Conservation (phyloP, 2,888 invertebrate genomes). For the Chrysina gloriosa region DNA sequence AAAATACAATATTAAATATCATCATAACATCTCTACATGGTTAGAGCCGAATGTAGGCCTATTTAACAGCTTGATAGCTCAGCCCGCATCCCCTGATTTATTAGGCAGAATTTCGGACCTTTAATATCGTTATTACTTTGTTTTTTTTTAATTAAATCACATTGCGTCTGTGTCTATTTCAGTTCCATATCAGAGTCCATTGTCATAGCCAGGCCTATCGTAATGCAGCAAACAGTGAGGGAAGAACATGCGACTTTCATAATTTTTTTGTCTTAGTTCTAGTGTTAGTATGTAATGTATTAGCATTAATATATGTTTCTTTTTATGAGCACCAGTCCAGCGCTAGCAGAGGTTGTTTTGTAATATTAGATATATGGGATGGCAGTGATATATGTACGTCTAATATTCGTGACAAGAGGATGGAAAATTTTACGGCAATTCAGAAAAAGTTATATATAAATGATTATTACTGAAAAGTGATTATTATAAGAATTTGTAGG, state of each 20-base stretch:
- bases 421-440: slow-evolving; percentile 38
- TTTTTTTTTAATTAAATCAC: slow-evolving; percentile 52
- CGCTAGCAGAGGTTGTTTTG: slow-evolving; percentile 30
- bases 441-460: slow-evolving; percentile 10
- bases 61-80: slow-evolving; percentile 49
- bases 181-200: slow-evolving; percentile 64
- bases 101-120: slow-evolving; percentile 56
- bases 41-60: slow-evolving; percentile 63
- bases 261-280: slow-evolving; percentile 41
- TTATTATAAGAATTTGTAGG: background rate
- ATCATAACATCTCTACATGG: slow-evolving; percentile 63
- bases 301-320: slow-evolving; percentile 37
- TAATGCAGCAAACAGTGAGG: slow-evolving; percentile 67
- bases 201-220: slow-evolving; percentile 66
- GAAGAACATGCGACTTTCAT: slow-evolving; percentile 59
- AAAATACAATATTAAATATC: slow-evolving; percentile 51
- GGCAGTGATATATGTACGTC: slow-evolving; percentile 45
- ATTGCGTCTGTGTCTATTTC: slow-evolving; percentile 58
- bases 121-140: slow-evolving; percentile 55
- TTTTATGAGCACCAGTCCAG: slow-evolving; percentile 47
- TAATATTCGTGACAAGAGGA: slow-evolving; percentile 32
- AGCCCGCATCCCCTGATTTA: slow-evolving; percentile 20
- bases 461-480: slow-evolving; percentile 1
- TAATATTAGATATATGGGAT: slow-evolving; percentile 28
- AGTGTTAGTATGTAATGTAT: slow-evolving; percentile 48